Base-by-base conservation (phyloP, 1,140 invertebrate species). In the Drosophila virilis region DNA sequence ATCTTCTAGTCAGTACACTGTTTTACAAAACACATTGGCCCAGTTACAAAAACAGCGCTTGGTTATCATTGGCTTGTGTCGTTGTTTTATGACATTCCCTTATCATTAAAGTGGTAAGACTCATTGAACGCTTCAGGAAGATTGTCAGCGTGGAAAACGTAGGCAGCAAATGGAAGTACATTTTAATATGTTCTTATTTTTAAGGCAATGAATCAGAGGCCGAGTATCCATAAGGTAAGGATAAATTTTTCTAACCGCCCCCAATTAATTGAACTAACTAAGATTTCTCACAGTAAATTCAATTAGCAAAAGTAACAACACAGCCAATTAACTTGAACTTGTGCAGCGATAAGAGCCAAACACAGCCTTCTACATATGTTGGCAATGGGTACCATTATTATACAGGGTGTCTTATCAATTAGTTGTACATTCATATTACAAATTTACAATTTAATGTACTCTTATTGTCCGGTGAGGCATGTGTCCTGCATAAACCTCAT, bases 261-360 rank as follows among this genome's bases (percentile, higher is more conserved):
- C 28, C 7, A 48, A 17, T 46, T n/a, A 9, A 10, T 61, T 28
- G 46, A 68, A 48, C 57, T 58, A 67, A 28, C 10, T 40, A 28
- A 17, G 7, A 32, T 32, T 48, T 33, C n/a, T 6, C 46, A 54
- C 65, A 71, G 73, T 77, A 68, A 78, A 78, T 83, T 64, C 71
- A 79, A 79, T 83, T 83, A 84, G 65, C 40, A 52, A 57, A 57
- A 78, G 64, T 74, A 74, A 15, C 42, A 28, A 46, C 17, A 10
- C 8, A 77, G 60, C 66, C 71, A 64, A 61, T 83, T 80, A 77
- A 42, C 75, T 80, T 80, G 60, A 80, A 84, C 60, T 64, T 80
- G 81, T 74, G 60, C 73, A 59, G 68, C 59, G 81, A 84, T 85
- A 84, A 84, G 62, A 64, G 55, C 22, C 10, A 17, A 52, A 17